Evolutionary conservation across 1,140 invertebrate genomes (phyloP).

Genomic region (Camponotus floridanus): DNA sequence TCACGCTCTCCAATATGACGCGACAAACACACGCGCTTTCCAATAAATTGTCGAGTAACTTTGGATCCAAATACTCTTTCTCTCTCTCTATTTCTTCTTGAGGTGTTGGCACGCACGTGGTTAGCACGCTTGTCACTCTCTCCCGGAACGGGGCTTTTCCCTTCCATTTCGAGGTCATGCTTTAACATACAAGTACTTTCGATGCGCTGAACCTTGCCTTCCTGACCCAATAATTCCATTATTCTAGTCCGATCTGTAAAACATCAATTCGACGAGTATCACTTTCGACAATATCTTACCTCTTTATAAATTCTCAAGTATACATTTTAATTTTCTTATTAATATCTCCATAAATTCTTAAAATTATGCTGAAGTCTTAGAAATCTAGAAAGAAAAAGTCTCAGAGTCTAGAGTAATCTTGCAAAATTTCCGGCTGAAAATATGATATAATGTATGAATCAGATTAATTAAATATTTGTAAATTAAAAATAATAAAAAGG

Average conservation of each 20-base stretch:
- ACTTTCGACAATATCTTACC: background rate
- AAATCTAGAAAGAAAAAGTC: too few species aligned
- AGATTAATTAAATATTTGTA: conserved; percentile 17
- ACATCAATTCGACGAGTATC: background rate
- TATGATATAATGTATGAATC: background rate
- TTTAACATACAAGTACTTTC: conserved; percentile 35
- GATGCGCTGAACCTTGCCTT: background rate
- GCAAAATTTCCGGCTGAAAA: background rate
- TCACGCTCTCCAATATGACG: conserved; percentile 18
- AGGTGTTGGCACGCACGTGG: conserved; percentile 42
- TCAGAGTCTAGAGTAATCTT: too few species aligned
- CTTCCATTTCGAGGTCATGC: conserved; percentile 44
- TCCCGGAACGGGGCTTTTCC: conserved; percentile 55
- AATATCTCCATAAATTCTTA: background rate
- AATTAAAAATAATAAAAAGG: conserved; percentile 28
- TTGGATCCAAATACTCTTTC: conserved; percentile 7
- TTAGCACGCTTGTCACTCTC: conserved; percentile 62
- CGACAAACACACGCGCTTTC: background rate
- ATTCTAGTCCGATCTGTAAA: background rate
- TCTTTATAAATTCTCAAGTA: background rate
- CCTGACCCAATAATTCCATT: background rate
- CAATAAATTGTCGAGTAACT: background rate
- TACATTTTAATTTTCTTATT: background rate
- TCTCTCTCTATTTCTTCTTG: background rate
- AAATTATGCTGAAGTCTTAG: background rate